phyloP scores from a whole-genome alignment of 1,140 invertebrate genomes.

The Bombus waltoni region DNA sequence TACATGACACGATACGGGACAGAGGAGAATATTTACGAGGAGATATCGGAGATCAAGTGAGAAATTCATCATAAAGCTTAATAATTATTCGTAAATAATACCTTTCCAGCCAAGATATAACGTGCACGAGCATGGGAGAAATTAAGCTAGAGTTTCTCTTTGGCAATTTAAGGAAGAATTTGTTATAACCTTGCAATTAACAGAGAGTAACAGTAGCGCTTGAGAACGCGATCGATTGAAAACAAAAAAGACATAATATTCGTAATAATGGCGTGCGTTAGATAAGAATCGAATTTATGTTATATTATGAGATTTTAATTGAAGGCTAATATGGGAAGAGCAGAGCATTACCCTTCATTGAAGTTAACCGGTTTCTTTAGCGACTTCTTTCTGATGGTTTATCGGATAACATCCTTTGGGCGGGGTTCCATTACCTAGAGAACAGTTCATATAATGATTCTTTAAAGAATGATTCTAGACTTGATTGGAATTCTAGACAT shows the following conservation, averaged over 20 bases:
- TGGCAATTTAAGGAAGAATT: background rate
- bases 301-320: background rate
- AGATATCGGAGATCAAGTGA: constrained; percentile 86
- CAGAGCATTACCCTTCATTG: no score
- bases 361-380: background rate
- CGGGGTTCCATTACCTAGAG: background rate
- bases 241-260: background rate
- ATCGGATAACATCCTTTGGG: background rate
- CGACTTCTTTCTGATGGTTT: background rate
- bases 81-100: background rate
- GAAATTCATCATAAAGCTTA: constrained; percentile 10
- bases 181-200: background rate
- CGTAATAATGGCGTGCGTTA: background rate
- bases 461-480: background rate
- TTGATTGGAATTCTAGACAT: no score
- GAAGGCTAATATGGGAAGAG: background rate
- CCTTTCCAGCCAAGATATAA: background rate
- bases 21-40: constrained; percentile 94
- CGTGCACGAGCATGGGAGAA: no score
- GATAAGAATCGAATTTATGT: background rate
- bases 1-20: constrained; percentile 91
- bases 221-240: background rate
- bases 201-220: background rate
- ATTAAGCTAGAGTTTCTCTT: background rate
- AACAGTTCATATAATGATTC: no score